Base-by-base conservation (phyloP, 2,797 vertebrate species). In the Salmo trutta region DNA sequence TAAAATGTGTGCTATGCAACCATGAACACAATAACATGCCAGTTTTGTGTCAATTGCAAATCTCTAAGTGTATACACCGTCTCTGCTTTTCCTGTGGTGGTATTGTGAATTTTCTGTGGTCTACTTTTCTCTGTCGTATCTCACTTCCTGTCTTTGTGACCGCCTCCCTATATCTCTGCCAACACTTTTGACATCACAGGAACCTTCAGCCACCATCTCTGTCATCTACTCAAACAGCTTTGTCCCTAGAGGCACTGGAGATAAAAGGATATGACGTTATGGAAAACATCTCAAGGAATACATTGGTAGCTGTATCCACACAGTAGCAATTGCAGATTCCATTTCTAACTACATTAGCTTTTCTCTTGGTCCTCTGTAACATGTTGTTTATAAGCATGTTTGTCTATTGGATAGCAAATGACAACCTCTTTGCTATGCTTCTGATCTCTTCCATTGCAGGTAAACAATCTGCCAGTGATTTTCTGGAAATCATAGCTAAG, bases 91-190 rank as follows among this genome's bases (percentile, higher is more conserved):
- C 71, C 71, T 75, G 73, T 41, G 74, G 73, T 27, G 75, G 84
- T 75, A 86, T 80, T 90, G 85, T 79, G 84, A 91, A 87, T 88
- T 65, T 83, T 76, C 82, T 79, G 83, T 14, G 5, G 75, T 81
- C 79, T 10, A 71, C 33, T 73, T 47, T 74, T 81, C 54, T 88
- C 83, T 89, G 84, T 81, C 82, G 80, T 68, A 74, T 83, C 81
- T 85, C 75, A 83, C 88, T 92, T 93, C 91, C 92, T 91, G 81
- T 72, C 86, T 88, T 86, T 90, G 85, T 88, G 85, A 84, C 78
- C 86, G 85, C 84, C 86, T 87, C 76, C 80, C 66, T 66, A 84
- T 47, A 71, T 75, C 71, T 76, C 8, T 51, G 75, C 31, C 6
- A 59, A n/a, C 7, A 0, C 53, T 71, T 29, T 71, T 74, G 70